Base-by-base conservation (phyloP, 2,797 vertebrate species). In the Liparis tanakae region DNA sequence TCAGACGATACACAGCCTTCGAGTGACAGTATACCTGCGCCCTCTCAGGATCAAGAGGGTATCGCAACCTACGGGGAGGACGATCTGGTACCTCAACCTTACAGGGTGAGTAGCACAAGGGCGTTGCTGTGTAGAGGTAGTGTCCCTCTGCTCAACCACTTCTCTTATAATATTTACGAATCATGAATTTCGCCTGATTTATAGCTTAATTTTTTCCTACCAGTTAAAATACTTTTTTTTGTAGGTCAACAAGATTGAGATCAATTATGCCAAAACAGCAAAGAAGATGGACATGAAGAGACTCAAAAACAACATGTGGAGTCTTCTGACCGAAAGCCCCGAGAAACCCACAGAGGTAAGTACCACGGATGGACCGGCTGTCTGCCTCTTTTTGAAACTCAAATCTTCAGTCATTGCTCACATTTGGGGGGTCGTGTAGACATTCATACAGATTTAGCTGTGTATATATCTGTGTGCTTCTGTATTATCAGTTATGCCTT, bases 241-340 rank as follows among this genome's bases (percentile, higher is more conserved):
- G 6, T 74, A 99, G 98, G 91, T 99, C 72, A 97, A 95, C 74
- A 97, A 93, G 78, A 95, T 98, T 62, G 93, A 95, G 58, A 95
- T 99, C 72, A 96, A 96, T 10, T 99, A 99, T 2, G 96, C 97
- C 1, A 97, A 94, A 85, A 96, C 88, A 0, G 97, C 96, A 69
- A 98, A 98, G 87, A 97, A 95, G 91, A 98, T 98, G 97, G 97
- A 99, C 88, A 97, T 99, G 96, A 98, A 95, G 85, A 94, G 90
- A 57, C 78, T 99, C 13, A 99, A 99, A 88, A 94, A 65, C 71
- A 94, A 66, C 88, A 99, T 98, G 96, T 99, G 98, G 98, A 87
- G 81, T 20, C 90, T 98, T 37, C 90, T 99, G 71, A 95, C 92
- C 0, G 91, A 92, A 1, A 67, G 63, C 36, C 79, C 86, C 9